Percentiles rank a stretch among this genome's conserved stretches.
These are phyloP conservation scores for Micropterix aruncella DNA, from an alignment of 2,888 invertebrate species.

Conservation along the genomic window DNA sequence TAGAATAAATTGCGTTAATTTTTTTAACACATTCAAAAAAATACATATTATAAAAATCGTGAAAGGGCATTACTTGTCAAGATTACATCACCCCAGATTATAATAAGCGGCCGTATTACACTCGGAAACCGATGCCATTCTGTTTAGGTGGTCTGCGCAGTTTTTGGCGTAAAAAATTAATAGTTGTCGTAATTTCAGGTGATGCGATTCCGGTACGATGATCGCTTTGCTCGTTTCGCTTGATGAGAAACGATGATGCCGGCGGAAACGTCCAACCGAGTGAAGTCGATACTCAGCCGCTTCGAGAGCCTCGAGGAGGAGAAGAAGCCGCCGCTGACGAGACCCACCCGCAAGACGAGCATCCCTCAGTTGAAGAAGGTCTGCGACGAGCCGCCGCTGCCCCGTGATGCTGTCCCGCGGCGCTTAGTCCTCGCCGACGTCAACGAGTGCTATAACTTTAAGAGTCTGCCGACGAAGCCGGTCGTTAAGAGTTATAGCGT, in stretches of 20 bases:
- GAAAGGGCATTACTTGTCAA: no score
- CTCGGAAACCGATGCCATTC: no score
- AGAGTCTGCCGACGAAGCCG: not conserved
- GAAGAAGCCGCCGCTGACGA: not conserved
- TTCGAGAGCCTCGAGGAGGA: not conserved
- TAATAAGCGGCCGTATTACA: no score
- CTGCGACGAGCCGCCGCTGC: not conserved
- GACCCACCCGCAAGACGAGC: not conserved
- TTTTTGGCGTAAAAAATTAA: no score
- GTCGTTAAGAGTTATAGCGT: conserved; percentile 1
- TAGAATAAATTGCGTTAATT: no score
- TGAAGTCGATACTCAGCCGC: not conserved
- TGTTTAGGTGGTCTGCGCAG: no score
- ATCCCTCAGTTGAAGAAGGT: not conserved
- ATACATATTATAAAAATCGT: no score
- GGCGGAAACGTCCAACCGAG: not conserved
- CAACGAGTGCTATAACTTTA: not conserved
- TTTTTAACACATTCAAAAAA: no score
- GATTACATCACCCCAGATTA: no score
- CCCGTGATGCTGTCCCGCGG: not conserved
- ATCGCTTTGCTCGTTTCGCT: not conserved
- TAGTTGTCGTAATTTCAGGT: no score
- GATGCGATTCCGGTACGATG: no score
- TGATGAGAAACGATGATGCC: not conserved
- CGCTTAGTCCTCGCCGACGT: not conserved